These are phyloP conservation scores for Marisa cornuarietis DNA, from an alignment of 1,140 invertebrate genomes.

Conservation along the genomic window DNA sequence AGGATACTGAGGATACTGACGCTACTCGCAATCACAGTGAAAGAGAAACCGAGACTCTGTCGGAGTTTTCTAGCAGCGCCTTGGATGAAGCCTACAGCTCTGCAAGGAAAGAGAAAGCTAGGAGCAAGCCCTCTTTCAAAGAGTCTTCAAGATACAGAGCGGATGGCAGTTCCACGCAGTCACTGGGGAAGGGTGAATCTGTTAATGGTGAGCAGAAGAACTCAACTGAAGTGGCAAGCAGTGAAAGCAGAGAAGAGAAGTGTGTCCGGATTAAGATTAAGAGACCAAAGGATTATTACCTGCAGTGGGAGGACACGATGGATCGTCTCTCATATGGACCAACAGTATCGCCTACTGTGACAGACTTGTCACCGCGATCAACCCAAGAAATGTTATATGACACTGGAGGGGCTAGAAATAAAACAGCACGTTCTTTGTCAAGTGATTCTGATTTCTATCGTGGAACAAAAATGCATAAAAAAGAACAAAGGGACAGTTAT, in stretches of 20 bases:
- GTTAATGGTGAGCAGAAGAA: background rate
- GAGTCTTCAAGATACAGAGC: background rate
- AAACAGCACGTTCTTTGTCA: background rate
- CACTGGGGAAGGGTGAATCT: background rate
- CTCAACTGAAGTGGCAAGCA: background rate
- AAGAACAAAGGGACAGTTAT: background rate
- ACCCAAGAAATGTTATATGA: constrained; percentile 3
- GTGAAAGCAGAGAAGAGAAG: constrained; percentile 3
- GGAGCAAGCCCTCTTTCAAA: background rate
- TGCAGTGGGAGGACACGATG: constrained; percentile 39
- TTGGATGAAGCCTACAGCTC: constrained; percentile 15
- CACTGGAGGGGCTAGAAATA: background rate
- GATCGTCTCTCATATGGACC: constrained; percentile 27
- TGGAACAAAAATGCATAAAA: background rate
- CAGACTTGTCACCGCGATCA: constrained; percentile 19
- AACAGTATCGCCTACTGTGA: background rate
- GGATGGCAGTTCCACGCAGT: background rate
- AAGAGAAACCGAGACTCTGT: constrained; percentile 27
- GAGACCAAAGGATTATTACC: constrained; percentile 36
- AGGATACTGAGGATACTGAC: constrained; percentile 24
- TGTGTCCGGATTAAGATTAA: constrained; percentile 33
- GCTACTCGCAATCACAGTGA: constrained; percentile 16
- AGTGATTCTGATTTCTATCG: constrained; percentile 16
- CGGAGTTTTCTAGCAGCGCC: constrained; percentile 26
- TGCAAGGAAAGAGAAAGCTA: background rate